Percentiles rank a stretch among this genome's conserved stretches.
Conservation (phyloP, 2,888 invertebrate species). For the Cancer borealis region DNA sequence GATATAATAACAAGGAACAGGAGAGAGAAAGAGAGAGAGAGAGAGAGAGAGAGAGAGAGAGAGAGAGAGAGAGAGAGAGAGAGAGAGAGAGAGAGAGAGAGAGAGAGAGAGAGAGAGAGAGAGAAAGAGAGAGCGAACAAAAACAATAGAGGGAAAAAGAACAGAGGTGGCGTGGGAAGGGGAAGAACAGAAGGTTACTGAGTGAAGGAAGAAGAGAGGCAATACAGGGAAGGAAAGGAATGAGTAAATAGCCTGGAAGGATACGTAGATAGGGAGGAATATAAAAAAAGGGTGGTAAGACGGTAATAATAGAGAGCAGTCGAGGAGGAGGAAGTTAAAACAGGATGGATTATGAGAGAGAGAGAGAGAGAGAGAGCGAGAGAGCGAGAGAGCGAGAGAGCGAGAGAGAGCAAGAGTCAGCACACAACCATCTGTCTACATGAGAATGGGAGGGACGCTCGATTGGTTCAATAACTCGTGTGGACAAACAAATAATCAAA, state of each 20-base stretch:
- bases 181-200: neutral
- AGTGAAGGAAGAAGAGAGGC: constrained; percentile 8
- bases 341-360: neutral
- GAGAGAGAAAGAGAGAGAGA: neutral
- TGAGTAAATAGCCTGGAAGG: neutral
- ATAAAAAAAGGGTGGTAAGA: neutral
- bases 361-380: neutral
- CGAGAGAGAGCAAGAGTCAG: neutral
- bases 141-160: too few relatives aligned
- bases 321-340: too few relatives aligned
- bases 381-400: neutral
- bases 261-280: constrained; percentile 6
- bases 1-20: neutral
- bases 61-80: too few relatives aligned
- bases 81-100: constrained; percentile 3
- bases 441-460: neutral
- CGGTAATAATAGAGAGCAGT: neutral
- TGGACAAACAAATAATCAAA: neutral
- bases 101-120: constrained; percentile 5
- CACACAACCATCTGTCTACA: constrained; percentile 2
- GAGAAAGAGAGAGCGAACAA: neutral
- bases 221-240: neutral
- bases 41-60: neutral
- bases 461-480: neutral
- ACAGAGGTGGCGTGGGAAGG: neutral